A percentile compares a stretch with the other conserved stretches of the same genome.
phyloP scores from a whole-genome alignment of 2,113 vertebrate species.

The Eclectus roratus region DNA sequence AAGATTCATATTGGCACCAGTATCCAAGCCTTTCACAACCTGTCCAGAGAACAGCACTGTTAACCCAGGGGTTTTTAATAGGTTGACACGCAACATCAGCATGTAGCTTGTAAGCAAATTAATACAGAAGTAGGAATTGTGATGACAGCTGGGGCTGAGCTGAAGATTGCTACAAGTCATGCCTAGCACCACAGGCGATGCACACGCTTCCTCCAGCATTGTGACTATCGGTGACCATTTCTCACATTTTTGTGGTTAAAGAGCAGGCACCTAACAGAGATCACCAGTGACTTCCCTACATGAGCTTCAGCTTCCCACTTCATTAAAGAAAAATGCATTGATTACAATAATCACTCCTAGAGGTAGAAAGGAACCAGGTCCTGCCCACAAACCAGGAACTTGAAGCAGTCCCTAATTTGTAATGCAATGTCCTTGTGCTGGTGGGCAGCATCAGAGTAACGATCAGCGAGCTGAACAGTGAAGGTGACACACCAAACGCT shows the following conservation, averaged over 20 bases:
- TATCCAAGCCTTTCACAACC: background rate
- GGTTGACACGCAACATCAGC: background rate
- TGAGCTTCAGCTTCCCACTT: background rate
- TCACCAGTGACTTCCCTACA: background rate
- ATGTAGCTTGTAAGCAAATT: background rate
- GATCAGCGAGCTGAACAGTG: background rate
- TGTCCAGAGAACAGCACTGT: background rate
- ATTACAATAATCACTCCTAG: background rate
- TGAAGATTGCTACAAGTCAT: background rate
- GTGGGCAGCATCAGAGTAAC: background rate
- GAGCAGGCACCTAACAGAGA: background rate
- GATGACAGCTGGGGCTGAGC: background rate
- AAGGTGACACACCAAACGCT: background rate
- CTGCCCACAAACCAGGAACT: background rate
- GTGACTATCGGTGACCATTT: background rate
- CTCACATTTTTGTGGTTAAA: background rate
- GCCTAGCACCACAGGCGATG: background rate
- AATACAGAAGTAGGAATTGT: background rate
- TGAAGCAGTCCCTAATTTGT: background rate
- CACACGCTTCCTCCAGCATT: accelerated
- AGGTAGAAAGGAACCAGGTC: background rate
- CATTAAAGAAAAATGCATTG: background rate
- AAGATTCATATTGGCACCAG: background rate
- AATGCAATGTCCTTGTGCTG: background rate
- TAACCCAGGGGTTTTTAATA: background rate